A percentile compares a stretch with the other conserved stretches of the same genome.
These are phyloP conservation scores for Chaetodon auriga DNA, from an alignment of 2,113 vertebrate genomes.

Conservation along the genomic window DNA sequence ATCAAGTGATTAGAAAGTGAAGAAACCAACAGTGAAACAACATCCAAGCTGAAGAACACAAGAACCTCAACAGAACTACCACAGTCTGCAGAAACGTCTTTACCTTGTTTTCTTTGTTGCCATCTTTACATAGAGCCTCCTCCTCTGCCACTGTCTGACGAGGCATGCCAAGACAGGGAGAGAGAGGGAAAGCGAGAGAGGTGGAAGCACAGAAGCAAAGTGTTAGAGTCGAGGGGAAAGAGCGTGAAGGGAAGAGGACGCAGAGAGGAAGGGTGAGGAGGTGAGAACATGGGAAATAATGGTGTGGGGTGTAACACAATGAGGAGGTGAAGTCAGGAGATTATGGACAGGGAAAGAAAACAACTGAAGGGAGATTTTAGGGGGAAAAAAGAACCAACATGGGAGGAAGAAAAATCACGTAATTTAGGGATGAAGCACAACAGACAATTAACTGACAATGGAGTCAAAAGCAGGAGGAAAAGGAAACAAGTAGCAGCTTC, in stretches of 20 bases:
- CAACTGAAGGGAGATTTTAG: neutral
- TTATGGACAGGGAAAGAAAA: neutral
- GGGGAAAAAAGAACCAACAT: neutral
- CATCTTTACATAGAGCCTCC: constrained; percentile 83
- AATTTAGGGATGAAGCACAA: neutral
- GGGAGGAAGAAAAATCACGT: neutral
- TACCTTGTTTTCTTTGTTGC: constrained; percentile 87
- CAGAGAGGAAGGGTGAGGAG: neutral
- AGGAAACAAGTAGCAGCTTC: neutral
- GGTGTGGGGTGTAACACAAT: too few relatives aligned
- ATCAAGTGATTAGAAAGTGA: neutral
- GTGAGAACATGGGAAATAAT: neutral
- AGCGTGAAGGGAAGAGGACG: neutral
- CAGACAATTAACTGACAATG: neutral
- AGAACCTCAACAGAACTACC: neutral
- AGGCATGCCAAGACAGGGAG: constrained; percentile 55
- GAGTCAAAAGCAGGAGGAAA: constrained; percentile 5
- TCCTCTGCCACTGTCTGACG: constrained; percentile 85
- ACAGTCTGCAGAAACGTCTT: constrained; percentile 30
- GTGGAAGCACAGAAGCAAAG: constrained; percentile 4
- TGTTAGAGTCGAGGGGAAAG: neutral
- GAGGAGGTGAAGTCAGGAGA: neutral
- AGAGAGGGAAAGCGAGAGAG: constrained; percentile 15
- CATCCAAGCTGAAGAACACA: neutral
- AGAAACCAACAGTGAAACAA: neutral